Conservation (phyloP, 2,888 invertebrate species). For the Mermis nigrescens region DNA sequence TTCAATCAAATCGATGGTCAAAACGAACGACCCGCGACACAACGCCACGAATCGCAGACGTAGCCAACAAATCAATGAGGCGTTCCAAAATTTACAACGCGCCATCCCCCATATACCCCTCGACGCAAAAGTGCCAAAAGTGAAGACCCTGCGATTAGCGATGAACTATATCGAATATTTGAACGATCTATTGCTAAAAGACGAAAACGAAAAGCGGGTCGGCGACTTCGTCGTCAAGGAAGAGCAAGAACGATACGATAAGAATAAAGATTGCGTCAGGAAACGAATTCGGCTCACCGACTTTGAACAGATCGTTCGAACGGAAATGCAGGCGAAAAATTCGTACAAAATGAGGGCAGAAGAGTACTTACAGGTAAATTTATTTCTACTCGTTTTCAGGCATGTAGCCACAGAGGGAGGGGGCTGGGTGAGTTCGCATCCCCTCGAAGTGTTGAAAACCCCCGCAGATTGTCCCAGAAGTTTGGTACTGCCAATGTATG, state of each 20-base stretch:
- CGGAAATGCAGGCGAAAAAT: conserved; percentile 11
- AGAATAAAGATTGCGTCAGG: not conserved
- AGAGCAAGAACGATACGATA: not conserved
- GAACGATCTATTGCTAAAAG: not conserved
- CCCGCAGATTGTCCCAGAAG: no score
- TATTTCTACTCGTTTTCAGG: no score
- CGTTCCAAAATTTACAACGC: conserved; percentile 11
- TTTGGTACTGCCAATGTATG: no score
- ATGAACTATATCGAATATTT: not conserved
- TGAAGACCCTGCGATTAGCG: conserved; percentile 14
- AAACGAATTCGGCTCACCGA: not conserved
- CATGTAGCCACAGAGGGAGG: no score
- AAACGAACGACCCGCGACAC: not conserved
- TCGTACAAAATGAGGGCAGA: conserved; percentile 1
- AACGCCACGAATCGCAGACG: conserved; percentile 15
- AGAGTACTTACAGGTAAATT: not conserved
- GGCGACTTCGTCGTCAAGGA: not conserved
- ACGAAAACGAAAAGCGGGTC: not conserved
- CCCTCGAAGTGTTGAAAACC: no score
- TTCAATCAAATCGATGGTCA: not conserved
- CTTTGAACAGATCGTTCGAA: conserved; percentile 10
- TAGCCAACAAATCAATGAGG: conserved; percentile 12
- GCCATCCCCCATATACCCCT: conserved; percentile 6
- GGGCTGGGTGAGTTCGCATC: no score
- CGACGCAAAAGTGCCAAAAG: conserved; percentile 12